Percentiles rank a stretch among this genome's conserved stretches.
Conservation (phyloP, 1,140 invertebrate genomes). For the Drosophila leontia region DNA sequence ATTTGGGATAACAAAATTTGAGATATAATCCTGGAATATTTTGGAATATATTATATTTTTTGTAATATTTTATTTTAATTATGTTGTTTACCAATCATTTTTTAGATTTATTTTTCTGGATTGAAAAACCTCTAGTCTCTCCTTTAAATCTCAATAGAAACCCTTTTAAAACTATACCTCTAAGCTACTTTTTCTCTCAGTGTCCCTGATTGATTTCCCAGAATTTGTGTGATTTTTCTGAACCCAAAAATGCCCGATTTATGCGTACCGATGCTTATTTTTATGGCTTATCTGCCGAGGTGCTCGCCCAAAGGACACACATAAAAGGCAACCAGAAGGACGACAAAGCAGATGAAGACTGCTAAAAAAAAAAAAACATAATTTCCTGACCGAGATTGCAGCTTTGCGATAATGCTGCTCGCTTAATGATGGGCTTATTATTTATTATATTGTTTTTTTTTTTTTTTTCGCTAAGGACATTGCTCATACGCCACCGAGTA, state of each 20-base stretch:
- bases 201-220: constrained; percentile 66
- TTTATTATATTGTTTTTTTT: constrained; percentile 66
- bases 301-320: constrained; percentile 54
- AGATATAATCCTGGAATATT: constrained; percentile 1
- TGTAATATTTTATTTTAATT: not conserved
- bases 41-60: not conserved
- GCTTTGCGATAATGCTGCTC: constrained; percentile 55
- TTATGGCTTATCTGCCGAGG: constrained; percentile 78
- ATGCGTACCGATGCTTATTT: constrained; percentile 68
- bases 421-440: constrained; percentile 76
- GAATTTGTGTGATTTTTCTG: constrained; percentile 11
- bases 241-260: constrained; percentile 59
- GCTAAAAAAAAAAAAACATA: constrained; percentile 60
- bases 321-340: constrained; percentile 35
- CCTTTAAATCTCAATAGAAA: no score
- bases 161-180: no score
- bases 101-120: not conserved
- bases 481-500: constrained; percentile 71
- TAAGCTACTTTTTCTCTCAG: not conserved
- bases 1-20: constrained; percentile 9
- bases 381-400: constrained; percentile 75
- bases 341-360: constrained; percentile 12
- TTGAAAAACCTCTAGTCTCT: no score
- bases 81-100: not conserved
- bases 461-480: constrained; percentile 45